These are phyloP conservation scores for Onychomys arenicola DNA, from an alignment of 2,797 vertebrate species.

Conservation along the genomic window DNA sequence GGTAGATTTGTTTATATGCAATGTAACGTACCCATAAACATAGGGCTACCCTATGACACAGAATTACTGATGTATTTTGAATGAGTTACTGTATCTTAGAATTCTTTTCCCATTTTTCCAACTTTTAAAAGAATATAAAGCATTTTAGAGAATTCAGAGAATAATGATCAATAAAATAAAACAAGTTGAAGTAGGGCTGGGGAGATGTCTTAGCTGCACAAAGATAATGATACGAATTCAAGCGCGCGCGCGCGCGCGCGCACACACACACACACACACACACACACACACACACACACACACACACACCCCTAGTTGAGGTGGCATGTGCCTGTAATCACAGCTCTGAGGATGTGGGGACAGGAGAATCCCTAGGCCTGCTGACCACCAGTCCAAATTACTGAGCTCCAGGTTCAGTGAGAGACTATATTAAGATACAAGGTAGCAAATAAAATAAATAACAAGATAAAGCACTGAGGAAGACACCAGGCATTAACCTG, in stretches of 20 bases:
- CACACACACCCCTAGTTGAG: no score
- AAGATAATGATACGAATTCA: background rate
- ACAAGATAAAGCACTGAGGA: background rate
- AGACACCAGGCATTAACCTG: background rate
- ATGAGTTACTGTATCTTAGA: conserved; percentile 10
- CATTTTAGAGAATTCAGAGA: background rate
- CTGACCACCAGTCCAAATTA: background rate
- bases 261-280: no score
- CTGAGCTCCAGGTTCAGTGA: background rate
- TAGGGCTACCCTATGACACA: background rate
- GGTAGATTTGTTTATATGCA: background rate
- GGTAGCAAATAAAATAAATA: background rate
- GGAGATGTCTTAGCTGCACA: background rate
- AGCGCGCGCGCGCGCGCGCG: background rate
- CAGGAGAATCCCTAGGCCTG: background rate
- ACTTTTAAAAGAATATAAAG: background rate
- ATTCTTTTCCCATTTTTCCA: conserved; percentile 40
- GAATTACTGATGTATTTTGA: conserved; percentile 32
- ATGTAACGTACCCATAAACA: conserved; percentile 9
- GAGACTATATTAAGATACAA: background rate
- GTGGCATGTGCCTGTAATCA: background rate
- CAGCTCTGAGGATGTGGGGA: background rate
- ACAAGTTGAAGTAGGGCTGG: background rate
- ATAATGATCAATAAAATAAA: background rate
- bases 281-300: no score